A percentile compares a stretch with the other conserved stretches of the same genome.
These are phyloP conservation scores for Laupala kohalensis DNA, from an alignment of 1,140 invertebrate genomes.

Conservation along the genomic window DNA sequence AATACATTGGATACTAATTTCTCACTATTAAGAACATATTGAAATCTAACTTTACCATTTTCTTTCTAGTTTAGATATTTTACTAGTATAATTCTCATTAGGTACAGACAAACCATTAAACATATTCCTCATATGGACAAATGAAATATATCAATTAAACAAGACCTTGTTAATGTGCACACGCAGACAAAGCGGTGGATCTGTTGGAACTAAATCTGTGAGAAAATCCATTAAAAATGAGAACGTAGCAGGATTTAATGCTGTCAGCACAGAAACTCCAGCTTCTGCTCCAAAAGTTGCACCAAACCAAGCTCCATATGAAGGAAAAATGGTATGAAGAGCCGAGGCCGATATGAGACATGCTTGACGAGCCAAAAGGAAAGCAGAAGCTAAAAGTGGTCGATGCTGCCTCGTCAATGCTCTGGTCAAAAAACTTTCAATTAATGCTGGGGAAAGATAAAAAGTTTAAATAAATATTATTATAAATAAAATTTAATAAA, in stretches of 20 bases:
- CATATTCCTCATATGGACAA: background rate
- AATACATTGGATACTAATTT: background rate
- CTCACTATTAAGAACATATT: background rate
- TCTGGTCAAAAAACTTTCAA: background rate
- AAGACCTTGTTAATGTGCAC: slow-evolving; percentile 3
- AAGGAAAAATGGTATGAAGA: background rate
- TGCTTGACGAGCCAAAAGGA: background rate
- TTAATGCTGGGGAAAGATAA: background rate
- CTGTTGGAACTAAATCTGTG: background rate
- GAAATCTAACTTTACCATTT: too few species aligned
- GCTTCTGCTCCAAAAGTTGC: background rate
- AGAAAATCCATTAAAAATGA: background rate
- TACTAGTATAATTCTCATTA: too few species aligned
- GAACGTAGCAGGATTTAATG: background rate
- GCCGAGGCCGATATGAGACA: background rate
- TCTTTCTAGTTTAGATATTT: too few species aligned
- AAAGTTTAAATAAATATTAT: background rate
- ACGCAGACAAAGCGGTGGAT: background rate
- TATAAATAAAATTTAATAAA: background rate
- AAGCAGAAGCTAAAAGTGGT: background rate
- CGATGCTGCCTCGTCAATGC: background rate
- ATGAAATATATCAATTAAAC: background rate
- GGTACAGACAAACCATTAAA: too few species aligned
- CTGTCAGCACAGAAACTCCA: background rate
- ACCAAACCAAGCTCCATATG: background rate